phyloP scores from a whole-genome alignment of 1,140 invertebrate species.

The Solenopsis invicta region DNA sequence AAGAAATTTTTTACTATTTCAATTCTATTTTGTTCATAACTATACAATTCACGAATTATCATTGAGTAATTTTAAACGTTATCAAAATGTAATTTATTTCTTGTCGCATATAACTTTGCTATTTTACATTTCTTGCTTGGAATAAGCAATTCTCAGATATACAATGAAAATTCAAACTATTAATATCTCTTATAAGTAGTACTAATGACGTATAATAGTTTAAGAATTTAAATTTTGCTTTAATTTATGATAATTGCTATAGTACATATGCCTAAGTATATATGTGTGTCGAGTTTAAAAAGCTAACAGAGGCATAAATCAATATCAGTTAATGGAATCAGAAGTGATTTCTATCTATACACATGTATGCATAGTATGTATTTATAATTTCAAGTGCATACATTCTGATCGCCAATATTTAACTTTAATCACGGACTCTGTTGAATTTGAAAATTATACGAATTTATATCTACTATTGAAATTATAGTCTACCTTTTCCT shows the following conservation, averaged over 20 bases:
- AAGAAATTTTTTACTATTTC: background rate
- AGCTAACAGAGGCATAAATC: no score
- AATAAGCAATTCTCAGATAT: background rate
- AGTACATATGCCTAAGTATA: background rate
- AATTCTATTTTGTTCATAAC: background rate
- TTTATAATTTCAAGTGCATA: background rate
- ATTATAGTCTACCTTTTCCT: background rate
- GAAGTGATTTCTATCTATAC: background rate
- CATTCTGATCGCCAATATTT: background rate
- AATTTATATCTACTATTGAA: background rate
- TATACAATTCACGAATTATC: background rate
- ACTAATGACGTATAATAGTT: background rate
- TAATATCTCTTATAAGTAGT: background rate
- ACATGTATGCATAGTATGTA: background rate
- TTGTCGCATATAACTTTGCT: background rate
- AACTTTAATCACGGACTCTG: background rate
- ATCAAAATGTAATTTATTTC: background rate
- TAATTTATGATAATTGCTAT: conserved; percentile 16
- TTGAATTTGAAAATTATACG: background rate
- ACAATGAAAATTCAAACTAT: background rate
- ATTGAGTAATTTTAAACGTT: background rate
- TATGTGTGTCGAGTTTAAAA: background rate
- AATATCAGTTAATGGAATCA: background rate
- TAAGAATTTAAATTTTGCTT: background rate
- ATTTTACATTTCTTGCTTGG: background rate